Percentiles rank a stretch among this genome's conserved stretches.
These are phyloP conservation scores for Macrophya annulata DNA, from an alignment of 2,888 invertebrate genomes.

Conservation along the genomic window DNA sequence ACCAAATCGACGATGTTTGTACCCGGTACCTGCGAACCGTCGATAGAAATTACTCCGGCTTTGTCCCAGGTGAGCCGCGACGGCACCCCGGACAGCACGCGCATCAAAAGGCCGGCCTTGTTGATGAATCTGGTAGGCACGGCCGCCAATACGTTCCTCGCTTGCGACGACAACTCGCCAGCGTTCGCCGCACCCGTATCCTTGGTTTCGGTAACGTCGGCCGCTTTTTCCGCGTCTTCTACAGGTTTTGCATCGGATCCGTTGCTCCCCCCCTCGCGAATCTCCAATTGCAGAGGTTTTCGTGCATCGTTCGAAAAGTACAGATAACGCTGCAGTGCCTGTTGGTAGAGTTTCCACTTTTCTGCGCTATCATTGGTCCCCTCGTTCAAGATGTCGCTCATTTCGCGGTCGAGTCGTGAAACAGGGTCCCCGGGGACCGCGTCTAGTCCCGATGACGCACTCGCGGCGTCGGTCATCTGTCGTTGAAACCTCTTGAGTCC, in stretches of 20 bases:
- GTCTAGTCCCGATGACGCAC: background rate
- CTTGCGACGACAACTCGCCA: background rate
- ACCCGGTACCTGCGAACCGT: conserved; percentile 39
- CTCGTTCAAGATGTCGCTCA: conserved; percentile 40
- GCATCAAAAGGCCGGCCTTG: background rate
- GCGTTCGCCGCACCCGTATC: background rate
- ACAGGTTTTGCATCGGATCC: background rate
- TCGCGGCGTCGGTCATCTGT: background rate
- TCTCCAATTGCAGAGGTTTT: background rate
- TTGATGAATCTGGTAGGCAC: background rate
- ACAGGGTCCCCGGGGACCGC: background rate
- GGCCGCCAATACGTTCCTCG: background rate
- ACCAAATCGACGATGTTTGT: conserved; percentile 59
- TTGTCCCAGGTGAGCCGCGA: conserved; percentile 49
- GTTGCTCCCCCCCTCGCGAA: background rate
- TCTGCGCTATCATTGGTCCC: conserved; percentile 28
- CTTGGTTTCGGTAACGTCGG: background rate
- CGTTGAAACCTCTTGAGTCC: conserved; percentile 26
- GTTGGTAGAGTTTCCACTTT: conserved; percentile 57
- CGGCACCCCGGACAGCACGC: background rate
- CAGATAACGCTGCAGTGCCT: conserved; percentile 55
- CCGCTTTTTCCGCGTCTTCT: background rate
- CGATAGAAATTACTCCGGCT: conserved; percentile 26
- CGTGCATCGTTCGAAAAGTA: conserved; percentile 20
- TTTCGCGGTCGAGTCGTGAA: conserved; percentile 18